These are phyloP conservation scores for Sycophila texana DNA, from an alignment of 2,888 invertebrate species.

Conservation along the genomic window DNA sequence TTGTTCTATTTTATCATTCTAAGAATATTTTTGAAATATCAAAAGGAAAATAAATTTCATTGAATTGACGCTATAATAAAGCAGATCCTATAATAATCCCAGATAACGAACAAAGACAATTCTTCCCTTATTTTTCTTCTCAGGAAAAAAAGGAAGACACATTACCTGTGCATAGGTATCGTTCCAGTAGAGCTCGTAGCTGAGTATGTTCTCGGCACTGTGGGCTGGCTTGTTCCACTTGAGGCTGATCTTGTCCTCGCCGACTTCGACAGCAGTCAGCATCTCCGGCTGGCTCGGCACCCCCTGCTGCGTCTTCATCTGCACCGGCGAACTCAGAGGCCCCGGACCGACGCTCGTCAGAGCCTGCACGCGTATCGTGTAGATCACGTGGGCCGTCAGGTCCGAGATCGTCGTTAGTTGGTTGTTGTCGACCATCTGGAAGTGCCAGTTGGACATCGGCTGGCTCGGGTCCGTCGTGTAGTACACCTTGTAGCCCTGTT, in stretches of 20 bases:
- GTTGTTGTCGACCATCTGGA: constrained; percentile 95
- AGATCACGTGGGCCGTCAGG: constrained; percentile 92
- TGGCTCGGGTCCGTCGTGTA: constrained; percentile 94
- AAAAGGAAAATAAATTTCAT: too few relatives aligned
- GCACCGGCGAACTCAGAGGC: constrained; percentile 96
- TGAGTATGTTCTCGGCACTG: constrained; percentile 93
- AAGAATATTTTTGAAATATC: too few relatives aligned
- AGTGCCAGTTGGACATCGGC: constrained; percentile 92
- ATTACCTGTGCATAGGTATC: constrained; percentile 90
- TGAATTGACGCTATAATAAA: too few relatives aligned
- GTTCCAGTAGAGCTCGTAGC: constrained; percentile 98
- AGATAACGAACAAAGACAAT: too few relatives aligned
- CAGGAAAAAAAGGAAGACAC: constrained; percentile 1
- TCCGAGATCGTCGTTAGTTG: constrained; percentile 95
- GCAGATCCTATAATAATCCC: too few relatives aligned
- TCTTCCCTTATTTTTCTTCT: constrained; percentile 5
- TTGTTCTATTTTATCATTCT: too few relatives aligned
- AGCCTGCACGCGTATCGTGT: constrained; percentile 95
- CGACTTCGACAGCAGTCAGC: constrained; percentile 89
- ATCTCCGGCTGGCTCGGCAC: constrained; percentile 97
- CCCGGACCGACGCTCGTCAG: constrained; percentile 96
- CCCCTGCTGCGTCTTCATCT: constrained; percentile 98
- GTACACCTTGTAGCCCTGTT: constrained; percentile 96
- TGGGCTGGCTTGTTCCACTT: constrained; percentile 95
- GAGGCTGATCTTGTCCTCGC: constrained; percentile 93